Conservation (phyloP, 2,113 vertebrate genomes). For the Cebidichthys violaceus region DNA sequence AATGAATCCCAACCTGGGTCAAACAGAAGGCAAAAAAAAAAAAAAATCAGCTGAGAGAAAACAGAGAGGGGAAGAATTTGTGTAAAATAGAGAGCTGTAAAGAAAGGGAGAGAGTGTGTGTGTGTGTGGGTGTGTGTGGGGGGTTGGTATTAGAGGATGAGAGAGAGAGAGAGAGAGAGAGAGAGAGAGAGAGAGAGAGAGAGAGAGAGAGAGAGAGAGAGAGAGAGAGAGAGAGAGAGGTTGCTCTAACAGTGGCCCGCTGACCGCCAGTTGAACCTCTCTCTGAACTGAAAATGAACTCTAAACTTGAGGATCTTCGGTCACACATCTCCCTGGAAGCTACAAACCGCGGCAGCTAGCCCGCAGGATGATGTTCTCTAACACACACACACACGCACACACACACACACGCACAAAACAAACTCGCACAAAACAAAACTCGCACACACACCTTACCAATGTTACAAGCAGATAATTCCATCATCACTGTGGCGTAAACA, state of each 20-base stretch:
- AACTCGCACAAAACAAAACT: neutral
- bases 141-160: constrained; percentile 58
- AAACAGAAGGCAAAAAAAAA: constrained; percentile 57
- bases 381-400: constrained; percentile 33
- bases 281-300: constrained; percentile 86
- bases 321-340: constrained; percentile 83
- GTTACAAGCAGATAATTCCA: constrained; percentile 58
- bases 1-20: constrained; percentile 36
- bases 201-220: constrained; percentile 53
- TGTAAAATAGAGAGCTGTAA: constrained; percentile 54
- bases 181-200: too few species aligned
- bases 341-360: constrained; percentile 64
- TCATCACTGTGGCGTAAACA: constrained; percentile 41
- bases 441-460: constrained; percentile 12
- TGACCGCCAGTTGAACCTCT: constrained; percentile 85
- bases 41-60: constrained; percentile 59
- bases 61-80: constrained; percentile 19
- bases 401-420: constrained; percentile 23
- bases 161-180: constrained; percentile 13
- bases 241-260: constrained; percentile 70
- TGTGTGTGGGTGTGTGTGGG: constrained; percentile 29
- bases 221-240: constrained; percentile 44
- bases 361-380: constrained; percentile 60
- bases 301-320: constrained; percentile 82
- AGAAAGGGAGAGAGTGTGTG: constrained; percentile 37